Evolutionary conservation across 2,113 vertebrate genomes (phyloP).

Genomic region (Spea multiplicata): DNA sequence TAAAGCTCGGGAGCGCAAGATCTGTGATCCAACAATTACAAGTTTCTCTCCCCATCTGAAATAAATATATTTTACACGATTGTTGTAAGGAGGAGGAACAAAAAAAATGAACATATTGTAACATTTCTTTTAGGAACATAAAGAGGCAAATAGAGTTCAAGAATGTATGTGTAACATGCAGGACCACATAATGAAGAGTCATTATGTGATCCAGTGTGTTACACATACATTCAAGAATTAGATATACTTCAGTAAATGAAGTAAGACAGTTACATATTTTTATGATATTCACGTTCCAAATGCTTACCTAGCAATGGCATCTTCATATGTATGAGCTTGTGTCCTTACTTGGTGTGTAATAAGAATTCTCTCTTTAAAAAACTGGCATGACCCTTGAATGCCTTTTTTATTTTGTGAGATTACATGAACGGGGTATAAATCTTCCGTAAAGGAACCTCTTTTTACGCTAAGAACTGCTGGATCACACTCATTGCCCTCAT

Average conservation of each 20-base stretch:
- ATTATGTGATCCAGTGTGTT: no score
- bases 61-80: conserved; percentile 30
- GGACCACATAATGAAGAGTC: no score
- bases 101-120: no score
- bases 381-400: conserved; percentile 84
- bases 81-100: no score
- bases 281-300: no score
- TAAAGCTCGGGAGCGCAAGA: conserved; percentile 74
- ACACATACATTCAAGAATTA: no score
- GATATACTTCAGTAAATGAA: no score
- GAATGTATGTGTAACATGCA: no score
- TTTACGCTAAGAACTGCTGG: conserved; percentile 71
- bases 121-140: no score
- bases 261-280: no score
- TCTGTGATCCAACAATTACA: conserved; percentile 84
- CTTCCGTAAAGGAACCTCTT: conserved; percentile 60
- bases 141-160: no score
- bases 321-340: conserved; percentile 62
- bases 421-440: conserved; percentile 81
- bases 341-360: conserved; percentile 73
- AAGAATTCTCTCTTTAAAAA: conserved; percentile 77
- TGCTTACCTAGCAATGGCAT: conserved; percentile 75
- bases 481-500: conserved; percentile 79
- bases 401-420: conserved; percentile 78
- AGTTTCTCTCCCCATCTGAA: conserved; percentile 84